Percentiles rank a stretch among this genome's conserved stretches.
phyloP scores from a whole-genome alignment of 92 coral and sea anemone genomes.

The Meandrina meandrites region DNA sequence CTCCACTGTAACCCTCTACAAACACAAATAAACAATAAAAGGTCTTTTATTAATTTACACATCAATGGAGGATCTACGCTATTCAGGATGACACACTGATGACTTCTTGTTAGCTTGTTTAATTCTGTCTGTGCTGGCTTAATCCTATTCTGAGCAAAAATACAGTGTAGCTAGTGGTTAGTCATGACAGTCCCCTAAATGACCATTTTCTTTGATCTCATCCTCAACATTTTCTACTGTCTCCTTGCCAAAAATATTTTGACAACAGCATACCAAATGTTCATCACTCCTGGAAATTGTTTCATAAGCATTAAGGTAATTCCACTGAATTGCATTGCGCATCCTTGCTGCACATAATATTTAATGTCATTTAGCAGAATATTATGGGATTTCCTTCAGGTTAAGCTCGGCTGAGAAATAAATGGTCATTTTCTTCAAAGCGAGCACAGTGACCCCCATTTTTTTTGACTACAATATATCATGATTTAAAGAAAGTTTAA shows the following conservation, averaged over 20 bases:
- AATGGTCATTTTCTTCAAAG: too few relatives aligned
- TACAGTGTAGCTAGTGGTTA: neutral
- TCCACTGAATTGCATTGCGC: too few relatives aligned
- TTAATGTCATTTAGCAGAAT: too few relatives aligned
- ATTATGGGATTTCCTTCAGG: too few relatives aligned
- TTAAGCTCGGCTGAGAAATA: too few relatives aligned
- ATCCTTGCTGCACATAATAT: too few relatives aligned
- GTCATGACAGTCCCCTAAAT: neutral
- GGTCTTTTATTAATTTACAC: too few relatives aligned
- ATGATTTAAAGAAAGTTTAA: too few relatives aligned
- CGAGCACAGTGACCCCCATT: too few relatives aligned
- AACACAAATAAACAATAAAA: neutral
- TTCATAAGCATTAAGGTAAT: too few relatives aligned
- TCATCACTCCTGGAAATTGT: neutral
- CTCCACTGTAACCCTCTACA: constrained; percentile 94
- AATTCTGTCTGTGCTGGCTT: neutral
- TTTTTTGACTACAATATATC: too few relatives aligned
- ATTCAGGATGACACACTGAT: neutral
- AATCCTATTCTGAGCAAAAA: too few relatives aligned
- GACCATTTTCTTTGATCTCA: neutral
- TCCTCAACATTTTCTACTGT: neutral
- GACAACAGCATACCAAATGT: neutral
- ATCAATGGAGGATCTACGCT: neutral
- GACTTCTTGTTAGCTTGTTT: neutral
- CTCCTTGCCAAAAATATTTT: neutral